Percentiles rank a stretch among this genome's conserved stretches.
phyloP scores from a whole-genome alignment of 2,797 vertebrate species.

The Spinus pinus region DNA sequence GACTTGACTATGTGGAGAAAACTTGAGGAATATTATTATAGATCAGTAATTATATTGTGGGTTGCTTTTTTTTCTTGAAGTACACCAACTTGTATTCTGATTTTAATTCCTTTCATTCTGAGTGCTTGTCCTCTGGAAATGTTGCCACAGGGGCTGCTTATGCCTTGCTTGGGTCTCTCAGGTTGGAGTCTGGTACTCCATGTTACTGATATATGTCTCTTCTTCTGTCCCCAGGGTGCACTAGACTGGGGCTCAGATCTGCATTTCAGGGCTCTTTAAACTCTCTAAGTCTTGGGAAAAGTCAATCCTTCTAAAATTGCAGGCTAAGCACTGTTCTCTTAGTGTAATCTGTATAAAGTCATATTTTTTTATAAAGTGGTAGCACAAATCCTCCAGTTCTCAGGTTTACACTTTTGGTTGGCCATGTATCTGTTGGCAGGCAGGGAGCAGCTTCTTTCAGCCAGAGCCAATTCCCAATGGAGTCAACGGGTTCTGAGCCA shows the following conservation, averaged over 20 bases:
- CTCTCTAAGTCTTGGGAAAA: not conserved
- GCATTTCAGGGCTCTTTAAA: not conserved
- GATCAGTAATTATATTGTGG: not conserved
- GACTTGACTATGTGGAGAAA: not conserved
- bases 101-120: not conserved
- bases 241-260: not conserved
- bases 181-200: not conserved
- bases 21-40: not conserved
- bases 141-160: not conserved
- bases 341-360: not conserved
- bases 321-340: not conserved
- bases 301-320: not conserved
- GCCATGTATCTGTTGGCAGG: not conserved
- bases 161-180: not conserved
- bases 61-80: no score
- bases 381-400: not conserved
- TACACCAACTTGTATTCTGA: not conserved
- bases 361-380: not conserved
- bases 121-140: not conserved
- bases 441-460: not conserved
- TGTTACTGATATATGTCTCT: not conserved
- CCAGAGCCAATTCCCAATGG: not conserved
- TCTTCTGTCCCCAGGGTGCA: not conserved
- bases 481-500: conserved; percentile 21
- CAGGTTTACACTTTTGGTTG: not conserved